Percentiles rank a stretch among this genome's conserved stretches.
Conservation (phyloP, 92 coral and sea anemone genomes). For the Actinostola sp. region DNA sequence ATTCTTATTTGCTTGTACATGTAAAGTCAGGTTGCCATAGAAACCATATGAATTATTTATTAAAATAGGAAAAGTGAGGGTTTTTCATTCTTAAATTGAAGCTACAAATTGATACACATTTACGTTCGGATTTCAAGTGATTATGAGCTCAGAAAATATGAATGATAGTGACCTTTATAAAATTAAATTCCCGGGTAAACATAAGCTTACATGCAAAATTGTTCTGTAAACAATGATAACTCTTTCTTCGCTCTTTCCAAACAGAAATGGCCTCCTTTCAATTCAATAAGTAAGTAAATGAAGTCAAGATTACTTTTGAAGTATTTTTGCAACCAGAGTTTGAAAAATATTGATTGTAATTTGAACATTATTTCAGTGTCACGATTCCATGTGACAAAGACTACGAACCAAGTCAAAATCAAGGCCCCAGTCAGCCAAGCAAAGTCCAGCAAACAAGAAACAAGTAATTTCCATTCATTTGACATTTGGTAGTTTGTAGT, state of each 20-base stretch:
- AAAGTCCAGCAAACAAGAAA: too few relatives aligned
- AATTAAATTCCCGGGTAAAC: too few relatives aligned
- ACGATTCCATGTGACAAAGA: background rate
- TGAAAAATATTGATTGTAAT: background rate
- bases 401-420: conserved; percentile 2
- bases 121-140: conserved; percentile 7
- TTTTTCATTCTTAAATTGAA: background rate
- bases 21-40: too few relatives aligned
- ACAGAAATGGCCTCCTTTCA: conserved; percentile 7
- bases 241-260: background rate
- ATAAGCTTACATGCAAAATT: too few relatives aligned
- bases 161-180: too few relatives aligned
- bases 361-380: background rate
- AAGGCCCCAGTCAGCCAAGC: too few relatives aligned
- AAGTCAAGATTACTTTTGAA: background rate
- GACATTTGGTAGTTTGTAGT: background rate
- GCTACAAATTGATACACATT: background rate
- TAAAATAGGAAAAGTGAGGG: background rate
- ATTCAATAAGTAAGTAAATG: background rate
- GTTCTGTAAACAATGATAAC: conserved; percentile 1
- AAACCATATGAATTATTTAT: too few relatives aligned
- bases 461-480: background rate
- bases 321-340: background rate
- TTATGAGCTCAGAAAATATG: background rate
- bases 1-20: too few relatives aligned